Base-by-base conservation (phyloP, 2,888 invertebrate genomes). In the Fissipunctia ypsillon region DNA sequence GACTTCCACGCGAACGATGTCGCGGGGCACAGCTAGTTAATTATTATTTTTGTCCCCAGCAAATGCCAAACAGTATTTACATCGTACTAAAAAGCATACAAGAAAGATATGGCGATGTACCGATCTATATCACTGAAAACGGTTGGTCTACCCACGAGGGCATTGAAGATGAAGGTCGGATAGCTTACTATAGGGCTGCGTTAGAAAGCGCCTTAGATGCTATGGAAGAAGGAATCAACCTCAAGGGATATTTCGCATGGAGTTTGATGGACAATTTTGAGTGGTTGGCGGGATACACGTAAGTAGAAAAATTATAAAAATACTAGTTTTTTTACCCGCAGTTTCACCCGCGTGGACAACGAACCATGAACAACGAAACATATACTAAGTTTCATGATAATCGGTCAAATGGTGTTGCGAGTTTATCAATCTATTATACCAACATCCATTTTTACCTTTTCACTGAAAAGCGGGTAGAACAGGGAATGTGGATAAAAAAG, bases 201-300 rank as follows among this genome's bases (percentile, higher is more conserved):
- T 85, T 96, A 64, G 90, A 93, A 52, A 93, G 93, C 76, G 88
- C 94, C 4, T 74, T 96, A 48, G 92, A 95, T 60, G 93, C 95
- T 0, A 82, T 96, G 3, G 93, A 95, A 22, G 95, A 94, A 16
- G 95, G 95, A 0, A 93, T 96, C 31, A 92, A 96, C 67, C 90
- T 97, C 0, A 91, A 89, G 61, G 97, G 97, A 0, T 97, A 97
- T 89, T 96, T 96, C 72, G 96, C 96, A 2, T 97, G 97, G 97
- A 97, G 97, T 80, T 90, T 97, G 4, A 94, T 97, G 93, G 97
- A 97, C 84, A 97, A 97, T 87, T 97, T 97, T 84, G 97, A 97
- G 89, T 97, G 97, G 97, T 87, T 92, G 69, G 84, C 89, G 59
- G 97, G 97, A 57, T 97, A 97, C 84, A 92, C 90, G 95, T 97